These are phyloP conservation scores for Drosophila parvula DNA, from an alignment of 1,140 invertebrate species.

Conservation along the genomic window DNA sequence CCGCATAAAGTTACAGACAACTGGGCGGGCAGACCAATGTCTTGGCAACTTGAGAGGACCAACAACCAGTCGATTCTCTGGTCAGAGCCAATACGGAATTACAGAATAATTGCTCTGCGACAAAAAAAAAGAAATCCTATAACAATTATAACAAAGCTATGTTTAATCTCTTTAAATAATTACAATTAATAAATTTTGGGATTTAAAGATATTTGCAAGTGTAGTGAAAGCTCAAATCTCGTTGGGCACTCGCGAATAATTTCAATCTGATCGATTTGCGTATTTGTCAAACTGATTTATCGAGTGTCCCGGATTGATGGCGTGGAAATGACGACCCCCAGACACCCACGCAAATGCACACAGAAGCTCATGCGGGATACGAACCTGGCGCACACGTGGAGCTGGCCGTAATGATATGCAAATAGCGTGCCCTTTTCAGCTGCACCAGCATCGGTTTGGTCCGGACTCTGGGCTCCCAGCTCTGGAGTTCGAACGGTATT, in stretches of 20 bases:
- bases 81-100: background rate
- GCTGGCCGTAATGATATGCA: conserved; percentile 69
- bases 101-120: conserved; percentile 16
- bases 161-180: background rate
- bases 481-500: conserved; percentile 6
- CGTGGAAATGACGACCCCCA: conserved; percentile 59
- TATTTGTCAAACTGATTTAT: conserved; percentile 79
- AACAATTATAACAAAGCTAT: background rate
- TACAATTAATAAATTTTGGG: background rate
- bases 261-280: conserved; percentile 71
- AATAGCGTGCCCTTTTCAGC: conserved; percentile 74
- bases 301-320: conserved; percentile 74
- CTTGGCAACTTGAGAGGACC: background rate
- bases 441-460: conserved; percentile 26
- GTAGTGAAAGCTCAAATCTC: conserved; percentile 23
- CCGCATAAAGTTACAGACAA: conserved; percentile 40
- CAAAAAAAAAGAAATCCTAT: background rate
- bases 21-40: conserved; percentile 14
- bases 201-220: conserved; percentile 1
- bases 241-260: conserved; percentile 43
- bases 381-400: conserved; percentile 22
- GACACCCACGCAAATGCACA: conserved; percentile 21
- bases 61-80: background rate
- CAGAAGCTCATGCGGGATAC: background rate
- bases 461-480: background rate